These are phyloP conservation scores for Deilephila porcellus DNA, from an alignment of 2,888 invertebrate species.

Conservation along the genomic window DNA sequence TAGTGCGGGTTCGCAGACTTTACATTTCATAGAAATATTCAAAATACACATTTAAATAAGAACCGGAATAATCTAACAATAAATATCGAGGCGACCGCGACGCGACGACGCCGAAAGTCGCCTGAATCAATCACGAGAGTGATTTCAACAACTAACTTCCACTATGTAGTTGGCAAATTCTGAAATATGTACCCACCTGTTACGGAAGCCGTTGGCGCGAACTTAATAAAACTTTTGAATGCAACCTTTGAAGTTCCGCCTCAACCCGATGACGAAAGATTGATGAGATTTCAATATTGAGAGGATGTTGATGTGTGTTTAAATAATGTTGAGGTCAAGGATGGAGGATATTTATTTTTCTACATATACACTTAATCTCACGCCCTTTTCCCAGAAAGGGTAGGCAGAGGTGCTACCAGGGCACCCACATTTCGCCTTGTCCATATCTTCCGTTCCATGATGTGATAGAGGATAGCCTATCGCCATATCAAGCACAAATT, in stretches of 20 bases:
- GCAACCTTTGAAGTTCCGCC: constrained; percentile 58
- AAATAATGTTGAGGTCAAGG: not conserved
- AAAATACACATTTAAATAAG: not conserved
- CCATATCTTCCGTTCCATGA: too few species aligned
- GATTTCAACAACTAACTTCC: constrained; percentile 46
- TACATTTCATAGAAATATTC: not conserved
- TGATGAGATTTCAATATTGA: constrained; percentile 28
- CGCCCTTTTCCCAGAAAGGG: too few species aligned
- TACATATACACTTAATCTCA: not conserved
- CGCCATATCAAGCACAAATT: too few species aligned
- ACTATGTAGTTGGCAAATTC: constrained; percentile 54
- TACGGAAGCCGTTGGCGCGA: constrained; percentile 50
- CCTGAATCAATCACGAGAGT: constrained; percentile 3
- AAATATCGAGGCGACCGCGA: not conserved
- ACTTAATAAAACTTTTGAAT: constrained; percentile 72
- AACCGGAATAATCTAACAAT: not conserved
- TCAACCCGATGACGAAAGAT: constrained; percentile 42
- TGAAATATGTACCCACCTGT: constrained; percentile 53
- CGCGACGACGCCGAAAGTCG: not conserved
- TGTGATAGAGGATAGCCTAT: too few species aligned
- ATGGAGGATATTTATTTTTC: not conserved
- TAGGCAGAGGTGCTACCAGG: too few species aligned
- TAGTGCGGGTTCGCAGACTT: too few species aligned
- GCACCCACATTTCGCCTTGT: too few species aligned
- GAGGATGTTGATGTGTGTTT: not conserved